Conservation (phyloP, 2,888 invertebrate species). For the Anoplius nigerrimus region DNA sequence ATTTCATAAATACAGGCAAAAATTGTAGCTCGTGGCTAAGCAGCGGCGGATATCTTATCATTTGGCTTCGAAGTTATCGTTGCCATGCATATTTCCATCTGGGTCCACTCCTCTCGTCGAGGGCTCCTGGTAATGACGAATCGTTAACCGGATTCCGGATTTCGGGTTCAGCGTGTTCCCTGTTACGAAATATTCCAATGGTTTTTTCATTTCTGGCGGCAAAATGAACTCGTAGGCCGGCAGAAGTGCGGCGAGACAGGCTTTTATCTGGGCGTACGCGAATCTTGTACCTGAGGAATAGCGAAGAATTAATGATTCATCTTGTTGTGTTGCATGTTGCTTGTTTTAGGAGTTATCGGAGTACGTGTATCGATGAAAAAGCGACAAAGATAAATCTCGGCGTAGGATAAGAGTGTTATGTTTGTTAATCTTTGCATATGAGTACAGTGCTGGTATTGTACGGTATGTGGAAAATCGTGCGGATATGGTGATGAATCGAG, state of each 20-base stretch:
- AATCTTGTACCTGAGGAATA: conserved; percentile 62
- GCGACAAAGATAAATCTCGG: too few relatives aligned
- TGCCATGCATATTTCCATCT: too few relatives aligned
- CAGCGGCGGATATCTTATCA: conserved; percentile 1
- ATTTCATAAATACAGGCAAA: background rate
- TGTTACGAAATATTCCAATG: conserved; percentile 49
- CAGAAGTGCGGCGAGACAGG: conserved; percentile 62
- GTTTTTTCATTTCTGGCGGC: conserved; percentile 43
- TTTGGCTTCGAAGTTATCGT: background rate
- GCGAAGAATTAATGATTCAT: conserved; percentile 3
- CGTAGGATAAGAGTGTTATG: too few relatives aligned
- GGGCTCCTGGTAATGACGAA: background rate
- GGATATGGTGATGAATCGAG: too few relatives aligned
- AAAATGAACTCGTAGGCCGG: conserved; percentile 57
- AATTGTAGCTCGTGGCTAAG: background rate
- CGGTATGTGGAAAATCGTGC: background rate
- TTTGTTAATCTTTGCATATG: too few relatives aligned
- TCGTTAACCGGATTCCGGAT: conserved; percentile 54
- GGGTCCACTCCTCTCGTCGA: too few relatives aligned
- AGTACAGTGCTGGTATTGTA: background rate
- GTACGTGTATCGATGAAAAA: too few relatives aligned
- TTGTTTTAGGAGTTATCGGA: too few relatives aligned
- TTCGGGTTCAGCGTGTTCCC: conserved; percentile 50
- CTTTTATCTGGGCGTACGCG: conserved; percentile 65
- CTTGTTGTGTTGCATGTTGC: background rate